Base-by-base conservation (phyloP, 1,140 invertebrate species). In the Chionoecetes opilio region DNA sequence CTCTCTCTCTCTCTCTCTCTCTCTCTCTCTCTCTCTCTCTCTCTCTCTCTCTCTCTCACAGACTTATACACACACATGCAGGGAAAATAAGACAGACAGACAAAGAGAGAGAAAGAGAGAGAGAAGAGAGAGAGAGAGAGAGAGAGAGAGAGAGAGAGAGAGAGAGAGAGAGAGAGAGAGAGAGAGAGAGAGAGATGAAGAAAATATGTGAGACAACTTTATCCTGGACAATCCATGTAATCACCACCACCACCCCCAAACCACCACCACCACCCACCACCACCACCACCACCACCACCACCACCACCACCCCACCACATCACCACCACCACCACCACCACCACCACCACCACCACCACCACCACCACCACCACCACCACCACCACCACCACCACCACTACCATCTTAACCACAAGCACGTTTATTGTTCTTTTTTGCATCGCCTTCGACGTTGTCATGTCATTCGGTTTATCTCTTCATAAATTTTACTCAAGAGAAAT, bases 111-210 rank as follows among this genome's bases (percentile, higher is more conserved):
- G n/a, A n/a, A n/a, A n/a, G n/a, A n/a, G n/a, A n/a, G n/a, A n/a
- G 8, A 0, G 46, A 17, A 53, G 11, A 17, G 11, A 14, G 63
- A 17, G n/a, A n/a, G 63, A 75, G 6, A 0, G 8, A 17, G n/a
- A 53, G 46, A 32, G 34, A 21, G 29, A 87, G 85, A 87, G 85
- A 34, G 53, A 63, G n/a, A 90, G 46, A 46, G 37, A 91, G 89
- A 46, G 2, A 63, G 2, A 46, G 31, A 91, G 46, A 32, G 84
- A 37, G 11, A 86, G 29, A 86, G 11, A 34, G 26, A 31, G 41
- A 41, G 35, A 91, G 89, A 53, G 6, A 75, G 2, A 53, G 17
- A 63, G 53, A 34, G 85, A 38, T 26, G n/a, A 38, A 87, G 17
- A 35, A 87, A 34, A 87, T 17, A 26, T 37, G 37, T 31, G 37